Evolutionary conservation across 2,113 vertebrate species (phyloP), one percentile per base, ranked within the genome.

Genomic region (Charina bottae): DNA sequence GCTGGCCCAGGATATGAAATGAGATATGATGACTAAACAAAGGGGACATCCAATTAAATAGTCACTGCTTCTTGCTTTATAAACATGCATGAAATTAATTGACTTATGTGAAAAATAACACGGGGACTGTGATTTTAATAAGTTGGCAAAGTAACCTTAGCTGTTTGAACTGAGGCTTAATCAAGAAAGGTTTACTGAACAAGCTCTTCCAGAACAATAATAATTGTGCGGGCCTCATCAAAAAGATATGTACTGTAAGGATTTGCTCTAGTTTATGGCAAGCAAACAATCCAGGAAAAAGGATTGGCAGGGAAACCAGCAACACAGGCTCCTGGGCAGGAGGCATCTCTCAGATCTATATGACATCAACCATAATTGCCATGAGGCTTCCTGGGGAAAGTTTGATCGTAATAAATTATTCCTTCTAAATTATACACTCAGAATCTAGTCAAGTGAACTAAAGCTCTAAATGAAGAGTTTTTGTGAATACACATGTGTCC

Each of bases 81-180:
- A 90, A 93, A 12, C 94, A 91, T 55, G 68, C 64, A 23, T 93
- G 59, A 94, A 93, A 95, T 93, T 93, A 96, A 93, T 17, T 90
- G 59, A 17, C 9, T 8, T 88, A 19, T 85, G 24, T 42, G 59
- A n/a, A 92, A 93, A 93, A 89, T 93, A 24, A 92, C 72, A 62
- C 2, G 83, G 7, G 23, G 93, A 85, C 0, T 78, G 90, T 90
- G 93, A n/a, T 93, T 96, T 96, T 92, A 94, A 95, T 92, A 94
- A 21, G 0, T 60, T 64, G 62, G 87, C 42, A 92, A 93, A 90
- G 85, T 93, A 62, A 88, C 72, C 90, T 58, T 59, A 92, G 62
- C 46, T 6, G 64, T 0, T 93, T 93, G 4, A 90, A 49, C 89
- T 92, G 60, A 11, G 23, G 5, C 0, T 85, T 86, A 92, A 60